These are phyloP conservation scores for Urocitellus parryii DNA, from an alignment of 2,113 vertebrate species.

Conservation along the genomic window DNA sequence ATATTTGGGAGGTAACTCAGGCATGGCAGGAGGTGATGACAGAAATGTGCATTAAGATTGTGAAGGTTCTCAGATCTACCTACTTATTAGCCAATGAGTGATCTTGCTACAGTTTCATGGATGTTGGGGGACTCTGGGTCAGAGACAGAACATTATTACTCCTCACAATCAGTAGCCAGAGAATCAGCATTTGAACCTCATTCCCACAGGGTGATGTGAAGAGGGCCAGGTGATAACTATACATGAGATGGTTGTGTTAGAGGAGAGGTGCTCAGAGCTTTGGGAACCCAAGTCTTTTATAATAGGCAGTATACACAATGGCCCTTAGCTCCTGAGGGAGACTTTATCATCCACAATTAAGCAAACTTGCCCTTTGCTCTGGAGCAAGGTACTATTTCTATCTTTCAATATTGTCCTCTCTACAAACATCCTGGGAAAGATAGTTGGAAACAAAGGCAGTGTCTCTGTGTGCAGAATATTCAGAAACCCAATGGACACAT, in stretches of 20 bases:
- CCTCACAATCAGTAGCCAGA: background rate
- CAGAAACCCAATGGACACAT: background rate
- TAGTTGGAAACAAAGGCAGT: background rate
- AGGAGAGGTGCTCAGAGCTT: background rate
- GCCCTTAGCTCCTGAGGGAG: background rate
- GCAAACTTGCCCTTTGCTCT: background rate
- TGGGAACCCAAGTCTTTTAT: conserved; percentile 3
- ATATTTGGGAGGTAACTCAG: background rate
- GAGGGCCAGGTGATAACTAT: background rate
- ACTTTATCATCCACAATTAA: background rate
- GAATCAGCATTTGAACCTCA: background rate
- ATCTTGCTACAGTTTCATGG: background rate
- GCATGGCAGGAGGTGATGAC: background rate
- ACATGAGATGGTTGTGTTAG: background rate
- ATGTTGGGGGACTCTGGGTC: background rate
- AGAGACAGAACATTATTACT: background rate
- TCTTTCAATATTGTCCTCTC: background rate
- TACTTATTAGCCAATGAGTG: background rate
- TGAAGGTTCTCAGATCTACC: background rate
- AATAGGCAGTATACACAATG: background rate
- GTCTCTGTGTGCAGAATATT: background rate
- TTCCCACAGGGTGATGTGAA: background rate
- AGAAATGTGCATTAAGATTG: background rate
- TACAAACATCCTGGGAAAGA: background rate
- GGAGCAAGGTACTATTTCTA: background rate